Conservation (phyloP, 1,140 invertebrate species). For the Idris sp. region DNA sequence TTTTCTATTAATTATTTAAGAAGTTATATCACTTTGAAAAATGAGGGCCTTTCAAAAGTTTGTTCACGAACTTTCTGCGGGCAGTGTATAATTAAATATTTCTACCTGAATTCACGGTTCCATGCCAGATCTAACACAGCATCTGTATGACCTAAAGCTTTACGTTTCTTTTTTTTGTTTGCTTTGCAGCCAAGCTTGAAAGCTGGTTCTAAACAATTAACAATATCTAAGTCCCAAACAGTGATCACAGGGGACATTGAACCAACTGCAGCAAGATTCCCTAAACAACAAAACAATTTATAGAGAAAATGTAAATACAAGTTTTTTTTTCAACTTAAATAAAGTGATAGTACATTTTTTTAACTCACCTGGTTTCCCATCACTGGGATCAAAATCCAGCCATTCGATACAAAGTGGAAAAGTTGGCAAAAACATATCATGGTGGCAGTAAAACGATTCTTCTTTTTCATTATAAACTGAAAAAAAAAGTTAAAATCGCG, state of each 20-base stretch:
- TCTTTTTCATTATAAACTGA: constrained; percentile 94
- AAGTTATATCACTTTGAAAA: too few relatives aligned
- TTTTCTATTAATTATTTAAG: too few relatives aligned
- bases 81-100: too few relatives aligned
- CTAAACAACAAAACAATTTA: constrained; percentile 75
- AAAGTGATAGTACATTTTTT: neutral
- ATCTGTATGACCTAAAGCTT: constrained; percentile 89
- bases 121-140: constrained; percentile 94
- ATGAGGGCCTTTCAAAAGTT: too few relatives aligned
- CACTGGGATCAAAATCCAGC: constrained; percentile 89
- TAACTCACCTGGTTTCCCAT: constrained; percentile 80
- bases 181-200: constrained; percentile 88
- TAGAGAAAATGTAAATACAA: too few relatives aligned
- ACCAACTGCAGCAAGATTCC: constrained; percentile 94
- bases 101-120: constrained; percentile 86
- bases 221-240: constrained; percentile 96
- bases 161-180: constrained; percentile 86
- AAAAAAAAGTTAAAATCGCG: too few relatives aligned
- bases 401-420: constrained; percentile 95
- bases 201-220: constrained; percentile 92
- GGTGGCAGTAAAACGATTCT: constrained; percentile 94
- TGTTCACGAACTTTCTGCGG: too few relatives aligned
- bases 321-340: too few relatives aligned
- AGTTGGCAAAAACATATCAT: constrained; percentile 92
- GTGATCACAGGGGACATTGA: constrained; percentile 94